Conservation (phyloP, 2,888 invertebrate genomes). For the Encarsia formosa region DNA sequence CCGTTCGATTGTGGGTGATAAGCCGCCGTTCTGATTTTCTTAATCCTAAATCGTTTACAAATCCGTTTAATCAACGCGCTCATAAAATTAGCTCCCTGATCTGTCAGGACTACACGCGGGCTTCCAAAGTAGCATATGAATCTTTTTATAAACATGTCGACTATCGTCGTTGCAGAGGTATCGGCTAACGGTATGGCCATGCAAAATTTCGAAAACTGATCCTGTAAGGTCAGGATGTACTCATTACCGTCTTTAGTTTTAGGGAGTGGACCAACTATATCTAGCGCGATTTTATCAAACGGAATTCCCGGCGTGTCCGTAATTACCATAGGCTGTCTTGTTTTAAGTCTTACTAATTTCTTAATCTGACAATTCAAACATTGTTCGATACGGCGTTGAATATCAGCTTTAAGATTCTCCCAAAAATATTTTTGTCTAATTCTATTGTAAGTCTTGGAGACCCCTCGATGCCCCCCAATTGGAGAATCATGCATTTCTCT, state of each 20-base stretch:
- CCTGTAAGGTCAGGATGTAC: not conserved
- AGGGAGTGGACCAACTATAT: conserved; percentile 31
- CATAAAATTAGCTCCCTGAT: conserved; percentile 21
- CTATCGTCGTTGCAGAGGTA: not conserved
- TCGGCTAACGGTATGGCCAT: not conserved
- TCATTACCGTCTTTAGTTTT: conserved; percentile 2
- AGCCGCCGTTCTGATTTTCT: conserved; percentile 23
- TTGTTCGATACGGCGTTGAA: conserved; percentile 10
- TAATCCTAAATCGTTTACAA: conserved; percentile 24
- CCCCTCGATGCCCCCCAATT: conserved; percentile 14
- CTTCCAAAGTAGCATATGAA: not conserved
- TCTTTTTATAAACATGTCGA: not conserved
- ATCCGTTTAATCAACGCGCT: conserved; percentile 25
- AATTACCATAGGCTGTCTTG: conserved; percentile 24
- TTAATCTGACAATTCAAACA: conserved; percentile 28
- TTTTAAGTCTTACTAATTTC: conserved; percentile 20
- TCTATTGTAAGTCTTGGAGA: conserved; percentile 16
- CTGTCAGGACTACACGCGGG: not conserved
- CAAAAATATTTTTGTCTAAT: conserved; percentile 14
- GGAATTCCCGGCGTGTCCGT: conserved; percentile 21
- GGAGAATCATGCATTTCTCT: not conserved
- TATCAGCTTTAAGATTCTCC: conserved; percentile 12
- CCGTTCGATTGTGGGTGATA: too few species aligned
- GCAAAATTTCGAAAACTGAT: not conserved
- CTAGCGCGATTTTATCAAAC: conserved; percentile 26